These are phyloP conservation scores for Pilophorus perplexus DNA, from an alignment of 2,888 invertebrate species.

Conservation along the genomic window DNA sequence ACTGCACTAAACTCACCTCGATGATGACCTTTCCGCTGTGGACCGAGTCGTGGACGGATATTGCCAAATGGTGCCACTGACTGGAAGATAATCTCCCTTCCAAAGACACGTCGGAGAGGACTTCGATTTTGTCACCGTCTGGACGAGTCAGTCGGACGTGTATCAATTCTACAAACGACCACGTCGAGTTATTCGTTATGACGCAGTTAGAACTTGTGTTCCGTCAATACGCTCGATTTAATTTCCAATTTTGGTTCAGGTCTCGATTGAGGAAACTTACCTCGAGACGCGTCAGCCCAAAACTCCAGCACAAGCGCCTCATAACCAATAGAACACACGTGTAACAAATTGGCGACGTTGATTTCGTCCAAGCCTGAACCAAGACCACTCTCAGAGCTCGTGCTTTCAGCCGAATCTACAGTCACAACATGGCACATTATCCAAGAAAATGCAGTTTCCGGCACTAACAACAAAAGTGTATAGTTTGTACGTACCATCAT, in stretches of 20 bases:
- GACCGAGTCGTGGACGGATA: conserved; percentile 60
- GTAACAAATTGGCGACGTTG: conserved; percentile 52
- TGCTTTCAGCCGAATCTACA: conserved; percentile 41
- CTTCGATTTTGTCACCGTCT: conserved; percentile 56
- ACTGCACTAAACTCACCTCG: conserved; percentile 51
- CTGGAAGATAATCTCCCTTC: conserved; percentile 55
- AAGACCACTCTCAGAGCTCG: conserved; percentile 42
- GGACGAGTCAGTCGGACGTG: conserved; percentile 57
- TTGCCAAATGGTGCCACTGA: conserved; percentile 60
- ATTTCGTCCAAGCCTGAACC: conserved; percentile 44
- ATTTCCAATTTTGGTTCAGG: no score
- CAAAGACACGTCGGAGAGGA: conserved; percentile 57
- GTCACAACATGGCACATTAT: background rate
- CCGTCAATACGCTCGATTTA: no score
- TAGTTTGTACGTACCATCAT: conserved; percentile 41
- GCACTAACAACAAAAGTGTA: no score
- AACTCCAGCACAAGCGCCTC: conserved; percentile 62
- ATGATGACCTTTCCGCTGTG: conserved; percentile 59
- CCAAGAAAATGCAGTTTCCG: no score
- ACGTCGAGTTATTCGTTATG: no score
- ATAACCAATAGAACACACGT: conserved; percentile 63
- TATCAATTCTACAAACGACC: conserved; percentile 45
- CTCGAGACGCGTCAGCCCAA: conserved; percentile 59
- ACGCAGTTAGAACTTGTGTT: background rate
- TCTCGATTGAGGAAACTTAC: no score